Evolutionary conservation across 2,888 invertebrate species (phyloP).

Genomic region (Heliconius sara): DNA sequence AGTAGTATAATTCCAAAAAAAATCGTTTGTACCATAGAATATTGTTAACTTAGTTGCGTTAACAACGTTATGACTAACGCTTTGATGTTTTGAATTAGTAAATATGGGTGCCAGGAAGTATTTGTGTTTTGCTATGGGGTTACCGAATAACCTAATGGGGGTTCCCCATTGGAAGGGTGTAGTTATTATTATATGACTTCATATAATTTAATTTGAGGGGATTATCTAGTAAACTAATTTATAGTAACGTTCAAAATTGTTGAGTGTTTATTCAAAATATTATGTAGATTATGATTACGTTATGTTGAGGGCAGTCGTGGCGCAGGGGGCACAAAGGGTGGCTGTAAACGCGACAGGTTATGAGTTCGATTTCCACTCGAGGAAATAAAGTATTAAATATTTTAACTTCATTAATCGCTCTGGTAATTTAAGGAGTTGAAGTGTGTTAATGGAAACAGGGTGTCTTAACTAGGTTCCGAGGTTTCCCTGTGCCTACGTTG

Average conservation of each 20-base stretch:
- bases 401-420: no score
- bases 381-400: neutral
- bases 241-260: neutral
- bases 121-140: conserved; percentile 19
- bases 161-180: neutral
- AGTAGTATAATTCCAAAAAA: neutral
- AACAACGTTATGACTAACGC: conserved; percentile 11
- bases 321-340: no score
- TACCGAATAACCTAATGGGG: conserved; percentile 8
- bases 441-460: no score
- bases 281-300: neutral
- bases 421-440: no score
- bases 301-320: neutral
- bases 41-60: neutral
- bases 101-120: conserved; percentile 15
- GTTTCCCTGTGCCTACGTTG: no score
- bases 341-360: neutral
- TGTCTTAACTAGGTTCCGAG: no score
- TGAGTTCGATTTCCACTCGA: neutral
- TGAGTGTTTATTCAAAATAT: neutral
- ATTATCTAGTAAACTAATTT: neutral
- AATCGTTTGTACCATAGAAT: neutral
- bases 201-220: neutral
- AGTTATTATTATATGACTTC: neutral
- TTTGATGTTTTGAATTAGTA: conserved; percentile 31